These are phyloP conservation scores for Pteronotus mesoamericanus DNA, from an alignment of 2,797 vertebrate species.

Conservation along the genomic window DNA sequence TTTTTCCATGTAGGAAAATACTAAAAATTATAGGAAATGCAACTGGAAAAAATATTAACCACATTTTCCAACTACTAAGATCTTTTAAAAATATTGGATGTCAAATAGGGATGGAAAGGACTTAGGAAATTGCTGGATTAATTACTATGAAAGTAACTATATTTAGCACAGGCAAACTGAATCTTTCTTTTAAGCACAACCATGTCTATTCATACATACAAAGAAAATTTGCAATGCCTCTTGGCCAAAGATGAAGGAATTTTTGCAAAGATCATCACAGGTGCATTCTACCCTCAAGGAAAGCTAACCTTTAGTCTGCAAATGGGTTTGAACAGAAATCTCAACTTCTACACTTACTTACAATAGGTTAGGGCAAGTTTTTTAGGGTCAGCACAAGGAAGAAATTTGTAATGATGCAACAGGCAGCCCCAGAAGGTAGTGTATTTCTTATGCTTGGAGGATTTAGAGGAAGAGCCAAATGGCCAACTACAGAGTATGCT, in stretches of 20 bases:
- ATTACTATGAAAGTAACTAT: neutral
- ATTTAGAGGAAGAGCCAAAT: neutral
- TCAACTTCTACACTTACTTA: neutral
- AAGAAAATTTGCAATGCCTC: neutral
- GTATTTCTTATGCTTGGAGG: neutral
- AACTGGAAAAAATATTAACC: conserved; percentile 33
- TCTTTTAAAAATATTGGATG: neutral
- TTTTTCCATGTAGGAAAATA: conserved; percentile 12
- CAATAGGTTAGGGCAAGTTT: neutral
- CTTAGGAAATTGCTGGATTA: neutral
- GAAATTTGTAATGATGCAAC: neutral
- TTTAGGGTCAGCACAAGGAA: neutral
- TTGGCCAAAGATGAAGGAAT: neutral
- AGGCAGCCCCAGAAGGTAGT: neutral
- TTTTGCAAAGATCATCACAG: neutral
- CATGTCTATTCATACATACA: neutral
- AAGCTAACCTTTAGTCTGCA: neutral
- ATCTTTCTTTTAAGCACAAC: neutral
- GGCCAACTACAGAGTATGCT: neutral
- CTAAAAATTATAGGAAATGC: conserved; percentile 30
- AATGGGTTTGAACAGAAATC: neutral
- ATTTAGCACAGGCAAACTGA: neutral
- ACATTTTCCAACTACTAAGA: conserved; percentile 19
- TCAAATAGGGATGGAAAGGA: neutral
- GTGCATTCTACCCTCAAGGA: neutral